A percentile compares a stretch with the other conserved stretches of the same genome.
phyloP scores from a whole-genome alignment of 2,113 vertebrate species.

The Proterorhinus semilunaris region DNA sequence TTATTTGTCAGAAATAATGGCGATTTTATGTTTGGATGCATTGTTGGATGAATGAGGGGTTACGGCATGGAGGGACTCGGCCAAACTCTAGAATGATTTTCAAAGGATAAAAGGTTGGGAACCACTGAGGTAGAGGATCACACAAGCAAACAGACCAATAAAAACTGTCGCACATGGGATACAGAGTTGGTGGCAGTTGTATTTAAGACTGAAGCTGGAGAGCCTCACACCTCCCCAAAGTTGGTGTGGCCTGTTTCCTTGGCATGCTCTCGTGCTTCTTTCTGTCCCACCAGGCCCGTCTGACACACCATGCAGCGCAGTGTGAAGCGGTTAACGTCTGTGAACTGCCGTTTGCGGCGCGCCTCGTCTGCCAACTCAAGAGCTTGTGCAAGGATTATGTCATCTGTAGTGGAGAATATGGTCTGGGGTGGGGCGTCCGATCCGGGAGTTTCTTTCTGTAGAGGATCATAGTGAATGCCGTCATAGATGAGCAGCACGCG shows the following conservation, averaged over 20 bases:
- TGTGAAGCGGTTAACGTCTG: constrained; percentile 90
- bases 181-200: constrained; percentile 37
- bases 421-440: constrained; percentile 87
- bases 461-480: constrained; percentile 95
- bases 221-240: constrained; percentile 91
- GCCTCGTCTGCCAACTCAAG: constrained; percentile 95
- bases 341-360: constrained; percentile 90
- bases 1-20: too few species aligned
- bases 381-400: constrained; percentile 89
- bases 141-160: constrained; percentile 56
- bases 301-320: constrained; percentile 97
- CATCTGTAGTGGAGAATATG: constrained; percentile 88
- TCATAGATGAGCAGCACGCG: constrained; percentile 95
- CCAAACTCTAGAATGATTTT: too few species aligned
- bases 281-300: constrained; percentile 91
- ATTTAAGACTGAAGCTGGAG: constrained; percentile 18
- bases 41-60: too few species aligned
- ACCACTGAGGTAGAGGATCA: constrained; percentile 86
- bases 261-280: constrained; percentile 92
- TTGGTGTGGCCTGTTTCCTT: constrained; percentile 95
- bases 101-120: too few species aligned
- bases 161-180: constrained; percentile 38
- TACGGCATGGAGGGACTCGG: too few species aligned
- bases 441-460: constrained; percentile 80
- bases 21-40: too few species aligned